Conservation (phyloP, 1,140 invertebrate genomes). For the Temnothorax nylanderi region DNA sequence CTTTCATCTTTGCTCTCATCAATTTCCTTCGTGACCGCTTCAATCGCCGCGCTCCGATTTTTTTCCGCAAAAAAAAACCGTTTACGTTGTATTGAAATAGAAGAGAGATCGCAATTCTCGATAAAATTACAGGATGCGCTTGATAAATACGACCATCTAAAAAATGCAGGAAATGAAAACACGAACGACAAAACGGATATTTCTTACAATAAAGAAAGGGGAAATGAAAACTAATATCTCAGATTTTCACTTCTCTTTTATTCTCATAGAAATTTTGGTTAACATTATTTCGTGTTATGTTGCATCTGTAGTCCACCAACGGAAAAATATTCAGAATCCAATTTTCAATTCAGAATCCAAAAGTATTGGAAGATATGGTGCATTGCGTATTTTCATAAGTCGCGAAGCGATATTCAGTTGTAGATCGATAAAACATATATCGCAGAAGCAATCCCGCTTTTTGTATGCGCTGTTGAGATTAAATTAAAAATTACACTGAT, state of each 20-base stretch:
- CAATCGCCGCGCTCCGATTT: conserved; percentile 1
- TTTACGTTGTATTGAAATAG: conserved; percentile 36
- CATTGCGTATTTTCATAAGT: not conserved
- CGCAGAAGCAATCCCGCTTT: conserved; percentile 9
- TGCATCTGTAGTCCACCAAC: not conserved
- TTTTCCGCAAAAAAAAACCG: not conserved
- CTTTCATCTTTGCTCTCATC: conserved; percentile 33
- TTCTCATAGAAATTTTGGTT: not conserved
- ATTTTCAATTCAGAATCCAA: not conserved
- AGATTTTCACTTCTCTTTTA: not conserved
- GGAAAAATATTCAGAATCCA: not conserved
- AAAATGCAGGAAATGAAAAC: not conserved
- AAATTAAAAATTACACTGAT: conserved; percentile 55
- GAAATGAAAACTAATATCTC: not conserved
- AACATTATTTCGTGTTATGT: not conserved
- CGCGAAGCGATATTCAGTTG: not conserved
- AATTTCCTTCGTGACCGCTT: conserved; percentile 20
- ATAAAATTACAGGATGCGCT: conserved; percentile 14
- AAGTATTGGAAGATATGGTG: not conserved
- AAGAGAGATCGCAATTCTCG: conserved; percentile 5
- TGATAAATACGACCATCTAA: conserved; percentile 11
- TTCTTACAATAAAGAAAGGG: not conserved
- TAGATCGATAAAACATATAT: not conserved
- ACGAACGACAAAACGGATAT: not conserved
- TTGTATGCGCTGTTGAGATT: conserved; percentile 14